These are phyloP conservation scores for Salminus brasiliensis DNA, from an alignment of 2,113 vertebrate genomes.

Conservation along the genomic window DNA sequence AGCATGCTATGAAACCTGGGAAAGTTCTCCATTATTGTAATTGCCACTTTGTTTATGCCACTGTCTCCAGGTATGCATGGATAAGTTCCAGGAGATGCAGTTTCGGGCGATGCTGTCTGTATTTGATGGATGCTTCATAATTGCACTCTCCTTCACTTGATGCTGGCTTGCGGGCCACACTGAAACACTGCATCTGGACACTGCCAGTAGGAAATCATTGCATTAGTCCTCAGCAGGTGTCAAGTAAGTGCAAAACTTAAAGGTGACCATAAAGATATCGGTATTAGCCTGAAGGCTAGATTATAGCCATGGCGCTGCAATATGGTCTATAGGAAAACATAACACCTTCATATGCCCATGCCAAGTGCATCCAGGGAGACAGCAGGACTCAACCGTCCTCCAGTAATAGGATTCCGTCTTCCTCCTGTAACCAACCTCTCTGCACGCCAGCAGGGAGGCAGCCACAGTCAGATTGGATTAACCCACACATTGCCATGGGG, in stretches of 20 bases:
- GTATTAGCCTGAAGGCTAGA: constrained; percentile 18
- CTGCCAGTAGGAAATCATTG: constrained; percentile 42
- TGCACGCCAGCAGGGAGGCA: not conserved
- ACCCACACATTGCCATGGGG: constrained; percentile 25
- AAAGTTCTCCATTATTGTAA: constrained; percentile 49
- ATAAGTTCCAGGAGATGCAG: constrained; percentile 43
- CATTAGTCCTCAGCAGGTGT: constrained; percentile 42
- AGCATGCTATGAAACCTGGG: constrained; percentile 24
- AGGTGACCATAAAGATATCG: constrained; percentile 44
- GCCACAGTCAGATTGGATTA: constrained; percentile 37
- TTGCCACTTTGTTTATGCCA: constrained; percentile 49
- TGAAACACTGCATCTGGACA: constrained; percentile 43
- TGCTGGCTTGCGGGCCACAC: constrained; percentile 27
- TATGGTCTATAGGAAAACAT: constrained; percentile 23
- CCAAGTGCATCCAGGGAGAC: constrained; percentile 25
- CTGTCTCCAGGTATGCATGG: constrained; percentile 41
- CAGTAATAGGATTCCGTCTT: constrained; percentile 25
- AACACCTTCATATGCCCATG: not conserved
- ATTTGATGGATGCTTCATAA: constrained; percentile 51
- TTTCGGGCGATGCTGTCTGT: constrained; percentile 28
- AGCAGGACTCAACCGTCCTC: constrained; percentile 32
- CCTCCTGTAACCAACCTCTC: not conserved
- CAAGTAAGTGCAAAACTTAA: constrained; percentile 41
- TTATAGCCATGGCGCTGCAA: constrained; percentile 30
- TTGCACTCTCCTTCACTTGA: constrained; percentile 26